A percentile compares a stretch with the other conserved stretches of the same genome.
phyloP scores from a whole-genome alignment of 2,113 vertebrate genomes.

The Vicugna pacos region DNA sequence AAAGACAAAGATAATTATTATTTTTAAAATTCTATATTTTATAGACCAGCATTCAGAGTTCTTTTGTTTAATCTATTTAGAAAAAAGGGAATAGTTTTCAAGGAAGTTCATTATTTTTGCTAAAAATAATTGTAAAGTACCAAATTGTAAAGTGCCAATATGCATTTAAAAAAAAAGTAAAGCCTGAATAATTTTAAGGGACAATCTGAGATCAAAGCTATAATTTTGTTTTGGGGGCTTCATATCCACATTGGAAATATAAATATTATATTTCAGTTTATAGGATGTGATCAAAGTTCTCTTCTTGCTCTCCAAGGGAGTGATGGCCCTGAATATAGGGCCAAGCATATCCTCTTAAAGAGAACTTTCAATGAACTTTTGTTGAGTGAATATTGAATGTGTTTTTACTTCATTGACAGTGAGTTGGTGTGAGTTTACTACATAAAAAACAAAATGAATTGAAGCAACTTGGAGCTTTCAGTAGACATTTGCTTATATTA shows the following conservation, averaged over 20 bases:
- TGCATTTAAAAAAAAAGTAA: slow-evolving; percentile 28
- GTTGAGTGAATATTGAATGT: slow-evolving; percentile 47
- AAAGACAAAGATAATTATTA: not conserved
- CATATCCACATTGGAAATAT: not conserved
- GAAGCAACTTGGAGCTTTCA: not conserved
- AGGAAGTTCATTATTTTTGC: slow-evolving; percentile 23
- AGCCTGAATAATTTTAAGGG: not conserved
- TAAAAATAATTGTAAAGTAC: not conserved
- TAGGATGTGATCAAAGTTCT: slow-evolving; percentile 19
- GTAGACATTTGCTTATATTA: not conserved
- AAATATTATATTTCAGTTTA: slow-evolving; percentile 23
- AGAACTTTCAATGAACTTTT: slow-evolving; percentile 55
- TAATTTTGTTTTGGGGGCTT: slow-evolving; percentile 37
- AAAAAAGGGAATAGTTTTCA: not conserved
- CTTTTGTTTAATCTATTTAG: not conserved
- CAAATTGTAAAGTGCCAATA: not conserved
- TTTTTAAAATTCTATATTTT: slow-evolving; percentile 13
- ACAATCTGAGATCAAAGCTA: slow-evolving; percentile 62
- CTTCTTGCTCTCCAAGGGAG: not conserved
- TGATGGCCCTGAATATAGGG: not conserved
- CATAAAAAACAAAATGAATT: slow-evolving; percentile 23
- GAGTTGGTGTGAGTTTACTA: slow-evolving; percentile 8
- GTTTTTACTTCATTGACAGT: not conserved
- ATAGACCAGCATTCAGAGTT: not conserved
- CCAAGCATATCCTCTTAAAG: not conserved